phyloP scores from a whole-genome alignment of 2,888 invertebrate genomes.

The Apodemia zela region DNA sequence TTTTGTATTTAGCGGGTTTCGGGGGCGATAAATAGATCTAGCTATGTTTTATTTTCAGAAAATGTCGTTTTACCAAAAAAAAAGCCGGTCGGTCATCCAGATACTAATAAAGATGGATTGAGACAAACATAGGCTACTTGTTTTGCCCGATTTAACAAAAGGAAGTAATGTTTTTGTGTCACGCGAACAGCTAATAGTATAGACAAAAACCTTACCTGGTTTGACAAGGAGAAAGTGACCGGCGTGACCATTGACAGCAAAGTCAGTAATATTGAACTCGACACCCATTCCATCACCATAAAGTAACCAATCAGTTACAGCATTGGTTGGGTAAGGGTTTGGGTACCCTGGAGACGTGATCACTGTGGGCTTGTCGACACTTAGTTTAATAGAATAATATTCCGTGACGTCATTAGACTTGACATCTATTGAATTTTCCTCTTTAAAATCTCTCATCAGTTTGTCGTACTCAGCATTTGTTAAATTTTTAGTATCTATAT shows the following conservation, averaged over 20 bases:
- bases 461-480: slow-evolving; percentile 41
- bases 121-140: too few relatives aligned
- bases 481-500: slow-evolving; percentile 35
- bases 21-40: too few relatives aligned
- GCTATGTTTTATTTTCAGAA: too few relatives aligned
- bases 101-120: too few relatives aligned
- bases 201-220: slow-evolving; percentile 45
- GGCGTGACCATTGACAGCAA: slow-evolving; percentile 51
- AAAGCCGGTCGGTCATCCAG: too few relatives aligned
- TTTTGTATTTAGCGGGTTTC: too few relatives aligned
- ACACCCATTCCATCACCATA: slow-evolving; percentile 62
- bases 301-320: slow-evolving; percentile 57
- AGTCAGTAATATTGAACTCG: slow-evolving; percentile 63
- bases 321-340: slow-evolving; percentile 48
- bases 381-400: slow-evolving; percentile 33
- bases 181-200: too few relatives aligned
- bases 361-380: slow-evolving; percentile 42
- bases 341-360: slow-evolving; percentile 59
- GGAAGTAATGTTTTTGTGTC: too few relatives aligned
- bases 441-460: slow-evolving; percentile 43
- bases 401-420: slow-evolving; percentile 18
- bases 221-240: slow-evolving; percentile 64
- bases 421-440: slow-evolving; percentile 20
- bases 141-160: too few relatives aligned
- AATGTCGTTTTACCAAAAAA: too few relatives aligned